phyloP scores from a whole-genome alignment of 2,888 invertebrate genomes.

The Drosophila testacea region DNA sequence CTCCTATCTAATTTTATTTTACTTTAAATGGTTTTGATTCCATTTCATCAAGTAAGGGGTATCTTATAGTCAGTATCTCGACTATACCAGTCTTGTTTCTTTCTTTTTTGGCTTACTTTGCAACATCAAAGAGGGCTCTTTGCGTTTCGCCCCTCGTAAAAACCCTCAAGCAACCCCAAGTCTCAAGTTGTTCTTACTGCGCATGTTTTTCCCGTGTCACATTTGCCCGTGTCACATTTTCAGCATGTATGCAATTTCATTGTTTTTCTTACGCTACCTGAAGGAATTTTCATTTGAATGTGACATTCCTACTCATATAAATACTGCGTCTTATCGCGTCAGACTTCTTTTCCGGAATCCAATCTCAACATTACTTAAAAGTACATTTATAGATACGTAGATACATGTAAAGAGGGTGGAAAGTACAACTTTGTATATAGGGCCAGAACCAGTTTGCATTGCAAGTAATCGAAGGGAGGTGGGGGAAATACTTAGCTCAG shows the following conservation, averaged over 20 bases:
- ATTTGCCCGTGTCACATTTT: constrained; percentile 26
- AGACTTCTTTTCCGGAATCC: constrained; percentile 37
- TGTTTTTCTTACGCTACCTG: constrained; percentile 63
- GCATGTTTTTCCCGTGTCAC: constrained; percentile 46
- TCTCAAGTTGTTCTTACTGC: constrained; percentile 38
- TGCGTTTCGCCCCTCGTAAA: neutral
- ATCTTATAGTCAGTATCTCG: too few species aligned
- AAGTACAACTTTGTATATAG: constrained; percentile 1
- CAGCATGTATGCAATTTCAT: constrained; percentile 47
- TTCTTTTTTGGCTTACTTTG: neutral
- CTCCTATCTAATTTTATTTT: neutral
- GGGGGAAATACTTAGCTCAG: neutral
- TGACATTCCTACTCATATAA: constrained; percentile 40
- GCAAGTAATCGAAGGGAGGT: neutral
- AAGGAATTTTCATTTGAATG: constrained; percentile 70
- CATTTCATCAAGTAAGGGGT: too few species aligned
- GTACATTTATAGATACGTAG: neutral
- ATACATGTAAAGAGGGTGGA: constrained; percentile 4
- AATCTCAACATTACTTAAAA: constrained; percentile 35
- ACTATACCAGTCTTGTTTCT: too few species aligned
- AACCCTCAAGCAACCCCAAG: constrained; percentile 36
- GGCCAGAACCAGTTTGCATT: constrained; percentile 41
- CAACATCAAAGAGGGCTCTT: neutral
- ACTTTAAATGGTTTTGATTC: neutral
- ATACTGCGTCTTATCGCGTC: constrained; percentile 60